These are phyloP conservation scores for Diabrotica undecimpunctata DNA, from an alignment of 1,140 invertebrate genomes.

Conservation along the genomic window DNA sequence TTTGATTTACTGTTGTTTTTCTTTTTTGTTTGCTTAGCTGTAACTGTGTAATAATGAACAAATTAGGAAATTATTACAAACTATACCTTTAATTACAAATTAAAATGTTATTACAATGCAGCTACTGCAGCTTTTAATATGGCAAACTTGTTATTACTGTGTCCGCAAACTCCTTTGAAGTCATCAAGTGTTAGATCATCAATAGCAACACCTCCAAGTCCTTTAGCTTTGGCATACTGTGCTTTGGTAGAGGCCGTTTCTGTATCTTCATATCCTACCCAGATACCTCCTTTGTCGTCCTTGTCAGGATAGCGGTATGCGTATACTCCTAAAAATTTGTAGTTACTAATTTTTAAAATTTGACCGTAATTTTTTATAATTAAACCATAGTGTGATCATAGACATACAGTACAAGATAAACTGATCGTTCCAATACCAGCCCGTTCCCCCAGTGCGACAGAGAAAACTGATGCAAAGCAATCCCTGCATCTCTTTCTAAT, in stretches of 20 bases:
- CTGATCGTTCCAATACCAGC: too few relatives aligned
- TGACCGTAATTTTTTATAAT: too few relatives aligned
- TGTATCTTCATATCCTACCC: conserved; percentile 87
- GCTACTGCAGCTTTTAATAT: conserved; percentile 55
- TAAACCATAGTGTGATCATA: background rate
- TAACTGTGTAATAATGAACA: too few relatives aligned
- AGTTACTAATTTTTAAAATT: background rate
- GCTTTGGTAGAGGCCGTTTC: conserved; percentile 81
- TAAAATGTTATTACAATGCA: conserved; percentile 20
- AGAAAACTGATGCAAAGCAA: too few relatives aligned
- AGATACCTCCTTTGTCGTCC: conserved; percentile 69
- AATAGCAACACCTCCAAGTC: conserved; percentile 76
- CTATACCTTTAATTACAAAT: too few relatives aligned
- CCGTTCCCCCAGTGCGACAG: too few relatives aligned
- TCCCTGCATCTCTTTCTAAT: too few relatives aligned
- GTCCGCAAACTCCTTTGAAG: conserved; percentile 75
- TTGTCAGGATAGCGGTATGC: conserved; percentile 68
- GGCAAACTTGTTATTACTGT: conserved; percentile 72
- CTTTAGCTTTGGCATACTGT: conserved; percentile 67
- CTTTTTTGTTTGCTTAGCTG: too few relatives aligned
- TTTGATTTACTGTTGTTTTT: too few relatives aligned
- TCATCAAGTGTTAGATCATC: conserved; percentile 80
- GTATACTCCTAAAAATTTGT: conserved; percentile 58
- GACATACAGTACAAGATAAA: background rate
- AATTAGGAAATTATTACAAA: too few relatives aligned